phyloP scores from a whole-genome alignment of 2,797 vertebrate species.

The Darevskia mixta region DNA sequence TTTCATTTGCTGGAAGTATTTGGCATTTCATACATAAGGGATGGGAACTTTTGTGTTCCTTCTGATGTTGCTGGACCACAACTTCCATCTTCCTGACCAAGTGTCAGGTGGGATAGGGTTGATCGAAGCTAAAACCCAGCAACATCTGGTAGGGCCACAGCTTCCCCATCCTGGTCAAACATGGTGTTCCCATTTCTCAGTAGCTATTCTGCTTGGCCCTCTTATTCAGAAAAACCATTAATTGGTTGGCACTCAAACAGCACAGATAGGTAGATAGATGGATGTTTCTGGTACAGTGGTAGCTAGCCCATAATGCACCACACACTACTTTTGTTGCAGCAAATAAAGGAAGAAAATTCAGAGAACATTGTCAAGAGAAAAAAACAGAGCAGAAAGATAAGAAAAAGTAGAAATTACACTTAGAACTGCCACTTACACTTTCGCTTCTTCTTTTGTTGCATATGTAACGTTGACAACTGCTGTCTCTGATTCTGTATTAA shows the following conservation, averaged over 20 bases:
- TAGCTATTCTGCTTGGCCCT: not conserved
- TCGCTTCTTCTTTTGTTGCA: conserved; percentile 92
- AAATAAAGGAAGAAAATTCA: not conserved
- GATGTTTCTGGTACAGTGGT: not conserved
- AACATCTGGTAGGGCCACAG: not conserved
- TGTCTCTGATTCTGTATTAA: conserved; percentile 95
- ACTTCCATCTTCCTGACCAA: not conserved
- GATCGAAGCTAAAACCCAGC: not conserved
- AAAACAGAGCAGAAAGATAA: not conserved
- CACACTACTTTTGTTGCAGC: not conserved
- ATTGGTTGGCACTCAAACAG: not conserved
- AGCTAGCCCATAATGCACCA: not conserved
- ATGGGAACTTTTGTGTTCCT: not conserved
- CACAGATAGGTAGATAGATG: not conserved
- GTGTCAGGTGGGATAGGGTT: not conserved
- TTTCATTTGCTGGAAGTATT: not conserved
- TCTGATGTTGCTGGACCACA: not conserved
- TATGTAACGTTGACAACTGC: conserved; percentile 96
- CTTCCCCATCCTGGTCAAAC: not conserved
- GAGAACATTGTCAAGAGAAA: not conserved
- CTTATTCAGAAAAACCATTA: not conserved
- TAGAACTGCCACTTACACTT: conserved; percentile 85
- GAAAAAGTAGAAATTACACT: fast-evolving
- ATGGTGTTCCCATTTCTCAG: not conserved
- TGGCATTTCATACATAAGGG: not conserved